phyloP scores from a whole-genome alignment of 1,140 invertebrate genomes.

The Oreohelix idahoensis region DNA sequence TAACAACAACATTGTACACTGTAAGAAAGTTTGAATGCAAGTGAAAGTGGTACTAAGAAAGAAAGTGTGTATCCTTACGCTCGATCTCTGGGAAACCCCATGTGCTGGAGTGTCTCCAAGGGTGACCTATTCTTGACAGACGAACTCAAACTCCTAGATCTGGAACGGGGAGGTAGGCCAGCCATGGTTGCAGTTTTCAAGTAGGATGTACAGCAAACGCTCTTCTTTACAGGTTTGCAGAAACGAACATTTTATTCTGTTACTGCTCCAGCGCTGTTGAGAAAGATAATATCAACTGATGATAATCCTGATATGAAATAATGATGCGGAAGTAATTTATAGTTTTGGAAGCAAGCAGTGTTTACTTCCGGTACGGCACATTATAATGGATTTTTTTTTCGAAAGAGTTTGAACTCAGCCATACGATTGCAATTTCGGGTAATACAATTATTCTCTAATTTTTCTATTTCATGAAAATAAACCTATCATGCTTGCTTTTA shows the following conservation, averaged over 20 bases:
- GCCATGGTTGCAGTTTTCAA: background rate
- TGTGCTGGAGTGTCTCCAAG: conserved; percentile 85
- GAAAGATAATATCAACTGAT: no score
- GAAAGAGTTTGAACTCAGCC: background rate
- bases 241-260: no score
- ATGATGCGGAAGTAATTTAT: background rate
- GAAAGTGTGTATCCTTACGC: conserved; percentile 79
- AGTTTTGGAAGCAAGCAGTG: background rate
- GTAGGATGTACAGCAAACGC: no score
- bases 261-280: no score
- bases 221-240: no score
- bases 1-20: no score
- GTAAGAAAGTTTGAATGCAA: no score
- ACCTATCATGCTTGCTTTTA: no score
- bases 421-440: background rate
- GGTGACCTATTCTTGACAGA: conserved; percentile 74
- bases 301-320: background rate
- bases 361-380: background rate
- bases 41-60: no score
- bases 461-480: no score
- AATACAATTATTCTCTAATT: no score
- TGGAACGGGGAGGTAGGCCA: conserved; percentile 4
- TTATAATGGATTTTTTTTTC: background rate
- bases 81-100: conserved; percentile 89
- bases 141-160: conserved; percentile 7